A percentile compares a stretch with the other conserved stretches of the same genome.
Evolutionary conservation across 64 coral and sea anemone species (phyloP).

Genomic region (Montipora cactus): DNA sequence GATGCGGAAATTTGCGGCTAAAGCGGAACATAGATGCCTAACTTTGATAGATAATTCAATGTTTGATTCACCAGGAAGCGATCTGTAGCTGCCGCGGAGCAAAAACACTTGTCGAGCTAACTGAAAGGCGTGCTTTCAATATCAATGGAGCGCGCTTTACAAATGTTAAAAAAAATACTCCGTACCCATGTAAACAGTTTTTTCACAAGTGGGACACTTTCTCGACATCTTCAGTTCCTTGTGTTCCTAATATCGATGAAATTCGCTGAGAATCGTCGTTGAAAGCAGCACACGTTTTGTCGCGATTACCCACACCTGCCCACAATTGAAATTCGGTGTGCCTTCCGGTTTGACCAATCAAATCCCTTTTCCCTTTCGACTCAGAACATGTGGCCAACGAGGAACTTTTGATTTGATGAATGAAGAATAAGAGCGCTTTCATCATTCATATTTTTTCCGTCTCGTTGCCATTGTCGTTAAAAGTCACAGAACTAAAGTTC

Average conservation of each 20-base stretch:
- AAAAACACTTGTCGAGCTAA: background rate
- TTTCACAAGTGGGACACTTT: conserved; percentile 35
- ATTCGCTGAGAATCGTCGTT: background rate
- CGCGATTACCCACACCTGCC: background rate
- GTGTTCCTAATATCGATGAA: background rate
- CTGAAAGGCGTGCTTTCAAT: background rate
- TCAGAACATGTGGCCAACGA: background rate
- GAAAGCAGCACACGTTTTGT: background rate
- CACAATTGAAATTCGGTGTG: background rate
- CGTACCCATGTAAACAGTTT: conserved; percentile 45
- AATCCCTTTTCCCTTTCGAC: background rate
- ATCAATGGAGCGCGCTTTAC: background rate
- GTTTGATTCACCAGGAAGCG: background rate
- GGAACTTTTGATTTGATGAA: background rate
- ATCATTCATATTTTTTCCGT: too few species aligned
- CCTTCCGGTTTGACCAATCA: background rate
- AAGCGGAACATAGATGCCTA: background rate
- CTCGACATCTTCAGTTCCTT: conserved; percentile 9
- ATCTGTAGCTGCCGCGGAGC: background rate
- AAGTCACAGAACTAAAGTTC: too few species aligned
- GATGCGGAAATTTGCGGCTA: too few species aligned
- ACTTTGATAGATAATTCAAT: background rate
- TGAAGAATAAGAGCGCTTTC: background rate
- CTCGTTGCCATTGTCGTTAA: too few species aligned
- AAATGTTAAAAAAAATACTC: background rate